Base-by-base conservation (phyloP, 1,140 invertebrate genomes). In the Scaptomyza montana region DNA sequence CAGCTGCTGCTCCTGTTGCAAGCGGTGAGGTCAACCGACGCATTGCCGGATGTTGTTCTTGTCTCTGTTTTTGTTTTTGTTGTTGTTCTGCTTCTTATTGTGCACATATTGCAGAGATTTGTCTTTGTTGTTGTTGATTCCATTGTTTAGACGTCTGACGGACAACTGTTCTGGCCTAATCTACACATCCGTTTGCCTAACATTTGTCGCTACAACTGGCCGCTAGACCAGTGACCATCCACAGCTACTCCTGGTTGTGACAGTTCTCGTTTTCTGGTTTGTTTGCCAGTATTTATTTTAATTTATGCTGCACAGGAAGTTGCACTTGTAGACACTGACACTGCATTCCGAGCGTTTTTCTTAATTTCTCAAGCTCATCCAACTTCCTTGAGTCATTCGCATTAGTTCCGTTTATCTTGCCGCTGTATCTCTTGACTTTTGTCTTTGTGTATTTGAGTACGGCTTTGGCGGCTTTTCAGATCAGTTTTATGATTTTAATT, bases 391-490 rank as follows among this genome's bases (percentile, higher is more conserved):
- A 21, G 7, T 36, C 33, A 36, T 57, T 53, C 63, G 84, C 84
- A 87, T 87, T 87, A 76, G 78, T 87, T 87, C 72, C 82, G 84
- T 78, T 87, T 87, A 80, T 87, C 78, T 89, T 68, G 68, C 19
- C 53, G 39, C 43, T 41, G 54, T 47, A 65, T 55, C 55, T 12
- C 33, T 64, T 74, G 57, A 70, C 65, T 64, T 54, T 74, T 57
- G 65, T 74, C 71, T 70, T 63, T 69, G 59, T 55, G 36, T 63
- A 49, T 60, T 63, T 63, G 6, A 51, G 61, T 61, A 46, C 54
- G n/a, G 55, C 61, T 59, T 72, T 65, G 41, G 30, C 54, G 25
- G 12, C 69, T 53, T 64, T 45, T 61, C 56, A 47, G 77, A 60
- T 79, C 66, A 72, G 59, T 72, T 79, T 76, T 71, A 76, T 76